phyloP scores from a whole-genome alignment of 2,888 invertebrate genomes.

The Drosophila ustulata region DNA sequence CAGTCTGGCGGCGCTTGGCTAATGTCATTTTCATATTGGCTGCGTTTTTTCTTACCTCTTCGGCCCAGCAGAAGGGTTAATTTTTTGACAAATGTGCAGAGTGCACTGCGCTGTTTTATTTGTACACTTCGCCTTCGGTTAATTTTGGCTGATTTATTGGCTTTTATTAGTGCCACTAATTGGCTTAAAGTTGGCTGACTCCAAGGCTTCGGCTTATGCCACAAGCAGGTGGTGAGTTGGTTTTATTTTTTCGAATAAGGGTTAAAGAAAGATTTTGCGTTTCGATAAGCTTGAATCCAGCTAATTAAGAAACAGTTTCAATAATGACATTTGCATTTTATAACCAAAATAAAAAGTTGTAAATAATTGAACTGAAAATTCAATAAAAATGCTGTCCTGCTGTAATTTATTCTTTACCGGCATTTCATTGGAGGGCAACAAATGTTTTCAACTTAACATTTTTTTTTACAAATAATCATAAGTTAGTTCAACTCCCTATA shows the following conservation, averaged over 20 bases:
- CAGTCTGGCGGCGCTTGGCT: conserved; percentile 71
- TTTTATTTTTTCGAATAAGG: neutral
- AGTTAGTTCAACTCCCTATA: neutral
- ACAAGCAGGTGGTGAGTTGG: conserved; percentile 24
- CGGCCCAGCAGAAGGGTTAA: conserved; percentile 52
- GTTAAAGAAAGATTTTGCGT: neutral
- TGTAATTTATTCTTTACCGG: no score
- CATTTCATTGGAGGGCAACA: no score
- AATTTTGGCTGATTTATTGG: conserved; percentile 69
- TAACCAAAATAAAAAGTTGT: neutral
- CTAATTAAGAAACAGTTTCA: neutral
- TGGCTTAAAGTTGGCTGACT: conserved; percentile 50
- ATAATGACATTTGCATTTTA: neutral
- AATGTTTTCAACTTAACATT: neutral
- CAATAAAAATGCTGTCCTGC: neutral
- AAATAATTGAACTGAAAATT: neutral
- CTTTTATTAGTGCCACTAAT: conserved; percentile 70
- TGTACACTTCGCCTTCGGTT: conserved; percentile 38
- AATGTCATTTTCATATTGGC: conserved; percentile 73
- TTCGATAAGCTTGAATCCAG: conserved; percentile 5
- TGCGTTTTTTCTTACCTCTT: conserved; percentile 40
- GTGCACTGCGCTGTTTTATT: conserved; percentile 54
- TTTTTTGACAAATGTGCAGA: conserved; percentile 60
- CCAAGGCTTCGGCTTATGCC: conserved; percentile 2
- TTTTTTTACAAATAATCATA: neutral